Conservation (phyloP, 2,113 vertebrate species). For the Mesembrinibis cayennensis region DNA sequence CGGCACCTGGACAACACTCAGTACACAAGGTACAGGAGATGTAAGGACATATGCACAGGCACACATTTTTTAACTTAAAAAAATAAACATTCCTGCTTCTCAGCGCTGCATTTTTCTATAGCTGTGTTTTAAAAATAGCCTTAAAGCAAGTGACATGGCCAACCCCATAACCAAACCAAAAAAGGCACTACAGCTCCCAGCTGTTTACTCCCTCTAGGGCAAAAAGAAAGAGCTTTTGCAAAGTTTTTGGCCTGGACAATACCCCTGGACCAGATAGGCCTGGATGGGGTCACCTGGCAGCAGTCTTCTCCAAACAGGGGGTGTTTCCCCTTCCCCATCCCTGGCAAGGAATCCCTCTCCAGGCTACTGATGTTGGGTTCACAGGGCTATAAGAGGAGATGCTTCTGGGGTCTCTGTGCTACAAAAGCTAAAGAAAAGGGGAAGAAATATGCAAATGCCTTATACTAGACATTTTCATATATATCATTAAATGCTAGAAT, state of each 20-base stretch:
- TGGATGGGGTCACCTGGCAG: not conserved
- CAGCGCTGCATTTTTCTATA: not conserved
- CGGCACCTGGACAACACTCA: not conserved
- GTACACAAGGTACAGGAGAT: not conserved
- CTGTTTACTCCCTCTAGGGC: not conserved
- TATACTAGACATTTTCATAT: not conserved
- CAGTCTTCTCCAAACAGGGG: not conserved
- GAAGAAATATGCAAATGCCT: not conserved
- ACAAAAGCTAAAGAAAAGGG: not conserved
- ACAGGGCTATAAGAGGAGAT: not conserved
- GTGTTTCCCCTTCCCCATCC: not conserved
- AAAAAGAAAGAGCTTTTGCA: not conserved
- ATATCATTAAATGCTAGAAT: not conserved
- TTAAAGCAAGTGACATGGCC: not conserved
- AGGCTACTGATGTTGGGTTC: rapidly evolving
- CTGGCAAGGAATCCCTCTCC: not conserved
- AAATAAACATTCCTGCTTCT: not conserved
- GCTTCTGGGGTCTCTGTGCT: not conserved
- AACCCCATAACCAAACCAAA: not conserved
- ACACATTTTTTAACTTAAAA: not conserved
- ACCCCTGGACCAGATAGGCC: not conserved
- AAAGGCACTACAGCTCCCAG: not conserved
- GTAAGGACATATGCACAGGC: rapidly evolving
- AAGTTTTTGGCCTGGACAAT: not conserved
- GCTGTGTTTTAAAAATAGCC: not conserved